Percentiles rank a stretch among this genome's conserved stretches.
These are phyloP conservation scores for Manduca sexta DNA, from an alignment of 1,140 invertebrate genomes.

Conservation along the genomic window DNA sequence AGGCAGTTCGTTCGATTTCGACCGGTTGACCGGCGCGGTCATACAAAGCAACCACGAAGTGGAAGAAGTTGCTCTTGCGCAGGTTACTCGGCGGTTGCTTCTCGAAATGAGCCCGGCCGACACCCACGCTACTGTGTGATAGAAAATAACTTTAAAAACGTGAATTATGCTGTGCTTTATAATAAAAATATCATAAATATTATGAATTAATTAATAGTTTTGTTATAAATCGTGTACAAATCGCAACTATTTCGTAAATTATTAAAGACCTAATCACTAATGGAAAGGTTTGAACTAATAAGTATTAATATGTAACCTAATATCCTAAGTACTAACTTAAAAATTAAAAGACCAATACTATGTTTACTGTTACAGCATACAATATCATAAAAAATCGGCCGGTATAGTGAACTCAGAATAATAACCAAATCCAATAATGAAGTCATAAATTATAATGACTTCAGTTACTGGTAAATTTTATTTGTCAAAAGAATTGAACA, in stretches of 20 bases:
- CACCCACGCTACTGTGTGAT: conserved; percentile 83
- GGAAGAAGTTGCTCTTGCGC: conserved; percentile 99
- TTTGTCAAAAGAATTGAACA: conserved; percentile 30
- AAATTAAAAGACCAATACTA: too few relatives aligned
- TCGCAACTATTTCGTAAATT: too few relatives aligned
- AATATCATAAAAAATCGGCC: too few relatives aligned
- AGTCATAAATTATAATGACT: conserved; percentile 35
- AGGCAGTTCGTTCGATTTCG: conserved; percentile 98
- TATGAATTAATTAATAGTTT: too few relatives aligned
- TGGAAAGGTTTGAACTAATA: too few relatives aligned
- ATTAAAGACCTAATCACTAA: too few relatives aligned
- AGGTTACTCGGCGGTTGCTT: conserved; percentile 99
- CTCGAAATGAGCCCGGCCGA: conserved; percentile 97
- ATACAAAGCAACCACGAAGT: conserved; percentile 99
- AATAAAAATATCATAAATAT: conserved; percentile 1
- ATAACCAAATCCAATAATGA: conserved; percentile 5
- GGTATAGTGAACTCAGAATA: too few relatives aligned
- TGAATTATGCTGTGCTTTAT: neutral
- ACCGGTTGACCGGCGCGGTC: conserved; percentile 97
- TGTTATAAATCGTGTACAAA: too few relatives aligned
- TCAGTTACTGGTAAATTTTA: conserved; percentile 19
- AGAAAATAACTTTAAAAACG: conserved; percentile 1
- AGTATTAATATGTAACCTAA: too few relatives aligned
- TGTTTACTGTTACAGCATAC: too few relatives aligned
- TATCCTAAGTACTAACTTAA: too few relatives aligned